These are phyloP conservation scores for Eurystomus gularis DNA, from an alignment of 2,113 vertebrate species.

Conservation along the genomic window DNA sequence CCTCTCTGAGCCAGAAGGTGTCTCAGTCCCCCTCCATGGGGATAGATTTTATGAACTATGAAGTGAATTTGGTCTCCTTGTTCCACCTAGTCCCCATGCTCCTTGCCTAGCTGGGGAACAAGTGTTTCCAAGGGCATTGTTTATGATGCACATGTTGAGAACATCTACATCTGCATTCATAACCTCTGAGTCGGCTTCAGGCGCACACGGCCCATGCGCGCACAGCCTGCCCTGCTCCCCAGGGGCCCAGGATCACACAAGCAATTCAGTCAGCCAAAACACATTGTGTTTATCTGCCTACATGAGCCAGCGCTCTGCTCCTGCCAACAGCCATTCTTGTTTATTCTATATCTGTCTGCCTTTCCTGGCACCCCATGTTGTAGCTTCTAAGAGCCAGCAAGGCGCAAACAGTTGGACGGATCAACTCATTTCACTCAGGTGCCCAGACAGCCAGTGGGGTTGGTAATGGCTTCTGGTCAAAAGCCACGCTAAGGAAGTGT, in stretches of 20 bases:
- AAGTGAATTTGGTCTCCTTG: neutral
- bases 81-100: neutral
- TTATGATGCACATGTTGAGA: neutral
- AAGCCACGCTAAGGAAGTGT: neutral
- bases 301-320: fast-evolving
- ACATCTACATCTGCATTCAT: neutral
- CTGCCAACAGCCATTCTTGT: slow-evolving; percentile 4
- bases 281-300: neutral
- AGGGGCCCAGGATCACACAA: neutral
- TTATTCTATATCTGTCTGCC: neutral
- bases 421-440: neutral
- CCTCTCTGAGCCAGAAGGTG: neutral
- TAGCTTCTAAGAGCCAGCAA: neutral
- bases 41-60: neutral
- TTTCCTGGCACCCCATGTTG: neutral
- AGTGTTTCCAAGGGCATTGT: neutral
- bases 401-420: neutral
- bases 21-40: neutral
- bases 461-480: neutral
- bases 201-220: fast-evolving
- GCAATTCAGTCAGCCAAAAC: neutral
- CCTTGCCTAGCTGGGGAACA: neutral
- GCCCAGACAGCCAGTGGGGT: neutral
- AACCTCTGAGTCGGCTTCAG: neutral
- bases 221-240: fast-evolving